Evolutionary conservation across 2,113 vertebrate genomes (phyloP).

Genomic region (Cavia aperea): DNA sequence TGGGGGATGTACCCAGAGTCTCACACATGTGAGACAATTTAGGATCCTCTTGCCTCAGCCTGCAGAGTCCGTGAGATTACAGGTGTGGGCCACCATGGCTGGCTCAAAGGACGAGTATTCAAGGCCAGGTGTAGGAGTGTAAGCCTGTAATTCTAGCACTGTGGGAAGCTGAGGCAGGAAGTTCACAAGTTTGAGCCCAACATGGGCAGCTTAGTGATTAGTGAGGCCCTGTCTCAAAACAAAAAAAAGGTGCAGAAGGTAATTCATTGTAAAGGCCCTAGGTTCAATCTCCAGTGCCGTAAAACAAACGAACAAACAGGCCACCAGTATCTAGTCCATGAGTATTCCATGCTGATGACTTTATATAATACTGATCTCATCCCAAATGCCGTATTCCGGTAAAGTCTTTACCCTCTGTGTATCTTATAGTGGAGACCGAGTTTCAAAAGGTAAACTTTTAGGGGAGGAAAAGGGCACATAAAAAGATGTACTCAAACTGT

Average conservation of each 20-base stretch:
- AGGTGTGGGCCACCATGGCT: not conserved
- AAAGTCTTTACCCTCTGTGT: not conserved
- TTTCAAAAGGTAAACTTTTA: not conserved
- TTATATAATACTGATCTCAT: not conserved
- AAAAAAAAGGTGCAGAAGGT: not conserved
- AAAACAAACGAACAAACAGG: not conserved
- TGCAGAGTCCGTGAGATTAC: not conserved
- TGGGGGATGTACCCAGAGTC: not conserved
- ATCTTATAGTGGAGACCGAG: not conserved
- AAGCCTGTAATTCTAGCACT: not conserved
- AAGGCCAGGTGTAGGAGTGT: not conserved
- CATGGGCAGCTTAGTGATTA: not conserved
- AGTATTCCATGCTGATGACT: not conserved
- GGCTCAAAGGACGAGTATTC: not conserved
- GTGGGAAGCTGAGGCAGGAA: not conserved
- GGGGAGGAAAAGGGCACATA: not conserved
- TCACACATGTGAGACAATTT: not conserved
- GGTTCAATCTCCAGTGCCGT: not conserved
- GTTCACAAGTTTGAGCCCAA: not conserved
- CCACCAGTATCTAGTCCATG: not conserved
- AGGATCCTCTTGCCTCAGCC: not conserved
- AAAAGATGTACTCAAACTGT: not conserved
- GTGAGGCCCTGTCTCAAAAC: not conserved
- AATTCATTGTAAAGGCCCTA: not conserved
- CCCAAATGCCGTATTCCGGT: not conserved